These are phyloP conservation scores for Glyptemys insculpta DNA, from an alignment of 2,797 vertebrate genomes.

Conservation along the genomic window DNA sequence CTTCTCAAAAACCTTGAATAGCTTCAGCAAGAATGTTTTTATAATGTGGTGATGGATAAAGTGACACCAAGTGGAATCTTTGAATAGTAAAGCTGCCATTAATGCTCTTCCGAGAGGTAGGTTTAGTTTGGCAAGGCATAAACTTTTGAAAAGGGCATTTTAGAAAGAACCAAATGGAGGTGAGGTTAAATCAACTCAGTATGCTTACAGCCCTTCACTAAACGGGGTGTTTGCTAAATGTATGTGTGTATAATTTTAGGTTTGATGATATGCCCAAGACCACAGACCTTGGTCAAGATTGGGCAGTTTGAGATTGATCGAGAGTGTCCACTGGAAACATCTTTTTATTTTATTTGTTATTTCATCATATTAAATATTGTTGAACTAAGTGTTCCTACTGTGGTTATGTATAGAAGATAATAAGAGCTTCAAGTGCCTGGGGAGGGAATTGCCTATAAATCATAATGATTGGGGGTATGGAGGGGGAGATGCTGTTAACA, in stretches of 20 bases:
- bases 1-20: slow-evolving; percentile 63
- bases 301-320: slow-evolving; percentile 36
- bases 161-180: slow-evolving; percentile 18
- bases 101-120: slow-evolving; percentile 29
- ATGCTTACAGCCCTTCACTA: slow-evolving; percentile 19
- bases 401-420: slow-evolving; percentile 75
- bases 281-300: slow-evolving; percentile 18
- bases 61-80: slow-evolving; percentile 44
- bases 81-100: slow-evolving; percentile 40
- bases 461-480: slow-evolving; percentile 9
- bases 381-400: slow-evolving; percentile 68
- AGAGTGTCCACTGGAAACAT: neutral
- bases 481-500: neutral
- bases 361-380: slow-evolving; percentile 57
- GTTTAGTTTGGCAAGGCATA: slow-evolving; percentile 58
- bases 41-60: slow-evolving; percentile 25
- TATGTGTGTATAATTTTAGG: neutral
- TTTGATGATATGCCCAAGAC: slow-evolving; percentile 9
- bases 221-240: neutral
- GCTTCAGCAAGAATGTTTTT: slow-evolving; percentile 71
- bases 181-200: slow-evolving; percentile 34
- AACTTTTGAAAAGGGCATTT: slow-evolving; percentile 30
- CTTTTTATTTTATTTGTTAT: neutral
- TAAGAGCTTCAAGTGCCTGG: slow-evolving; percentile 81
- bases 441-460: slow-evolving; percentile 56